Base-by-base conservation (phyloP, 2,888 invertebrate species). In the Diadegma fenestrale region DNA sequence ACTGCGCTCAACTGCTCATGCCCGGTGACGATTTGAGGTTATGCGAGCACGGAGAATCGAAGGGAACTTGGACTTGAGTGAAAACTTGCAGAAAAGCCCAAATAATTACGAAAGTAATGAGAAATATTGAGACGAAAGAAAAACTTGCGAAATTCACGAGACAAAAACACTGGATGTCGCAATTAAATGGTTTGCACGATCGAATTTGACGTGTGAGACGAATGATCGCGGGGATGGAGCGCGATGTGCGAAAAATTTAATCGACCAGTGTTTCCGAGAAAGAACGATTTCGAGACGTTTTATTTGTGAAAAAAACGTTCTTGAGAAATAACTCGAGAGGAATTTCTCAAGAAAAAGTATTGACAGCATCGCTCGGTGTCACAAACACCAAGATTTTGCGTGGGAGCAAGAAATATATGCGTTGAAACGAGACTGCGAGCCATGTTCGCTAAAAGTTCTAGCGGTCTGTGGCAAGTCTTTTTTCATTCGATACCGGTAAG, bases 301-400 rank as follows among this genome's bases (percentile, higher is more conserved):
- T 6, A 19, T 12, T 2, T 22, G 12, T 33, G 22, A 43, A 26
- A 6, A 26, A 10, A 68, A 4, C 8, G 33, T 33, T 19, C n/a
- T 71, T 10, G n/a, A 19, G 33, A 30, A 26, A 26, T n/a, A 17
- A 61, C 41, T 37, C 2, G 48, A 37, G 17, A 48, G 17, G 81
- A 80, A 83, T 87, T 87, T 87, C 89, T 89, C 87, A 87, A 88
- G 85, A 86, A 72, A 64, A 69, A 82, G 83, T 86, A 77, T 80
- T 87, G 89, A 89, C 88, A 88, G 84, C 66, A 78, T 26, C 82
- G 80, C 77, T n/a, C n/a, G 82, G 85, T 77, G 76, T 76, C 79
- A 71, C 33, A 54, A 41, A 45, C 37, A 63, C 75, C 43, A 30
- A 37, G 37, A 69, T 41, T 63, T 72, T 80, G 82, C 82, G 82